Evolutionary conservation across 2,888 invertebrate species (phyloP).

Genomic region (Acleris literana): DNA sequence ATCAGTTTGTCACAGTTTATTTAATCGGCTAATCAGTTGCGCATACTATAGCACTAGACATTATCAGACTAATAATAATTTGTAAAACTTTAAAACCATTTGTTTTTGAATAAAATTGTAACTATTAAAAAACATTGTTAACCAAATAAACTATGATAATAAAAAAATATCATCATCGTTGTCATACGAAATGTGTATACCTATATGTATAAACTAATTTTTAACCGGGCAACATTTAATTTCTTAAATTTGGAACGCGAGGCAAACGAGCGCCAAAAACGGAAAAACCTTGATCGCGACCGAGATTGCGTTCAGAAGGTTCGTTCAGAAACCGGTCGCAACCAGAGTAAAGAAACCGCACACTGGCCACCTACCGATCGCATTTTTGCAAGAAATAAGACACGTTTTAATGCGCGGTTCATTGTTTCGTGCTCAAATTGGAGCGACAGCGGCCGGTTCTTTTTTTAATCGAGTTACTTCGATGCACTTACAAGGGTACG

Average conservation of each 20-base stretch:
- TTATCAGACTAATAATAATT: too few relatives aligned
- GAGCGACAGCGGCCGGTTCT: constrained; percentile 17
- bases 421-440: constrained; percentile 38
- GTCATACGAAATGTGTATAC: too few relatives aligned
- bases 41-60: too few relatives aligned
- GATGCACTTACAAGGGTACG: constrained; percentile 26
- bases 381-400: constrained; percentile 71
- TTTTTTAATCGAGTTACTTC: constrained; percentile 13
- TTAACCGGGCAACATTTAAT: constrained; percentile 5
- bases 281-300: constrained; percentile 49
- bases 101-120: too few relatives aligned
- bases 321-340: constrained; percentile 41
- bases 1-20: too few relatives aligned
- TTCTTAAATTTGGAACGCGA: constrained; percentile 37
- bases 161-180: neutral
- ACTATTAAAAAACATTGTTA: too few relatives aligned
- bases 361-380: constrained; percentile 52
- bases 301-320: constrained; percentile 46
- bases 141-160: too few relatives aligned
- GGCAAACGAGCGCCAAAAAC: constrained; percentile 45
- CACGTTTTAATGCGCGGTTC: constrained; percentile 47
- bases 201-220: constrained; percentile 10
- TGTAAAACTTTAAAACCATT: too few relatives aligned
- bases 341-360: constrained; percentile 54
- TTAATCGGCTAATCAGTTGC: too few relatives aligned